phyloP scores from a whole-genome alignment of 2,797 vertebrate genomes.

The Oophaga sylvatica region DNA sequence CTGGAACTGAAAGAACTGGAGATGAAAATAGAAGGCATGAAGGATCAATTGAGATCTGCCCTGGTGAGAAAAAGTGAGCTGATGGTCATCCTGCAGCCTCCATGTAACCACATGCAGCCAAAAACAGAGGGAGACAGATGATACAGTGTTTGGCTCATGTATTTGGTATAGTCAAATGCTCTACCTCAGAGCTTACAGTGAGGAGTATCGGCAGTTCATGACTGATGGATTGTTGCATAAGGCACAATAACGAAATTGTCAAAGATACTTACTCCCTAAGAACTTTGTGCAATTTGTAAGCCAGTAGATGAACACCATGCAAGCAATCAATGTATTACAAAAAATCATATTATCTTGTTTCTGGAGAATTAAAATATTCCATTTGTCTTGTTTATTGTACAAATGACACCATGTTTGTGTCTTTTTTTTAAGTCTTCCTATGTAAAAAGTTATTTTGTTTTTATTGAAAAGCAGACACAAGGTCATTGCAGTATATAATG shows the following conservation, averaged over 20 bases:
- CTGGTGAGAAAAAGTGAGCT: constrained; percentile 82
- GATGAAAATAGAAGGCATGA: constrained; percentile 78
- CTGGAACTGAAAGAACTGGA: constrained; percentile 82
- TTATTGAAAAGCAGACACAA: not conserved
- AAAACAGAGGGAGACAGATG: constrained; percentile 58
- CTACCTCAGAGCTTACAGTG: constrained; percentile 25
- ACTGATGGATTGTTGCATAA: constrained; percentile 29
- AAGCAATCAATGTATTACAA: not conserved
- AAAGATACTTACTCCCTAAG: not conserved
- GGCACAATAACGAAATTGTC: constrained; percentile 13
- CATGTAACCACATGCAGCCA: constrained; percentile 53
- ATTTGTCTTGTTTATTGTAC: constrained; percentile 1
- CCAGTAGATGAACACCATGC: not conserved
- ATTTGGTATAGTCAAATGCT: not conserved
- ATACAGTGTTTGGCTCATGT: fast-evolving
- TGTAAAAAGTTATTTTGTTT: not conserved
- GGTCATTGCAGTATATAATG: not conserved
- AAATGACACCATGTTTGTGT: not conserved
- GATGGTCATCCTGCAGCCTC: constrained; percentile 70
- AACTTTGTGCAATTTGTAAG: not conserved
- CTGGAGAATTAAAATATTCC: not conserved
- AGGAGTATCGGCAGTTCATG: constrained; percentile 31
- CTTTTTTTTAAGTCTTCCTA: not conserved
- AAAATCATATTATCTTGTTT: not conserved
- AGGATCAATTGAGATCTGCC: constrained; percentile 77